These are phyloP conservation scores for Dascyllus trimaculatus DNA, from an alignment of 2,113 vertebrate species.

Conservation along the genomic window DNA sequence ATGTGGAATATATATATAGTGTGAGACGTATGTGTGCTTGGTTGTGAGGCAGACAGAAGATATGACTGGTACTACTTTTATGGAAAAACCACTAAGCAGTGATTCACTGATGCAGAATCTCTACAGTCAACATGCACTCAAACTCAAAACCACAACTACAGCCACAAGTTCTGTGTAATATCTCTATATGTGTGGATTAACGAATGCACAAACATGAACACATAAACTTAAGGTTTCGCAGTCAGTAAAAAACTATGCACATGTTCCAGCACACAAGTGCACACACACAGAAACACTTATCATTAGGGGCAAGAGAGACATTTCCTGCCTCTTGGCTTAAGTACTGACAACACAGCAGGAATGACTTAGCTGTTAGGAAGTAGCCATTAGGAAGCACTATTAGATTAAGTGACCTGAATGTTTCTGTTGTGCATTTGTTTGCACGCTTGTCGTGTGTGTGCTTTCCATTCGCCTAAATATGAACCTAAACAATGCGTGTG, in stretches of 20 bases:
- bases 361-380: conserved; percentile 60
- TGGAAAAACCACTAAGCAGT: not conserved
- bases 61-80: not conserved
- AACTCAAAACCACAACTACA: not conserved
- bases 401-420: conserved; percentile 69
- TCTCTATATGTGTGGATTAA: not conserved
- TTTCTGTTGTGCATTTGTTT: conserved; percentile 26
- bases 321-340: conserved; percentile 50
- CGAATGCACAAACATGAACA: not conserved
- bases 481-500: conserved; percentile 29
- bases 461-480: conserved; percentile 43
- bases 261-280: not conserved
- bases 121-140: not conserved
- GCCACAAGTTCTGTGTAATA: not conserved
- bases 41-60: not conserved
- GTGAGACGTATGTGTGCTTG: not conserved
- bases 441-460: conserved; percentile 17
- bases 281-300: conserved; percentile 8
- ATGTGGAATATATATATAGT: not conserved
- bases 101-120: not conserved
- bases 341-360: conserved; percentile 46
- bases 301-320: conserved; percentile 12
- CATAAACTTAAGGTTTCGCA: not conserved
- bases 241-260: conserved; percentile 17
- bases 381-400: conserved; percentile 53